Percentiles rank a stretch among this genome's conserved stretches.
These are phyloP conservation scores for Blastobasis adustella DNA, from an alignment of 2,888 invertebrate genomes.

Conservation along the genomic window DNA sequence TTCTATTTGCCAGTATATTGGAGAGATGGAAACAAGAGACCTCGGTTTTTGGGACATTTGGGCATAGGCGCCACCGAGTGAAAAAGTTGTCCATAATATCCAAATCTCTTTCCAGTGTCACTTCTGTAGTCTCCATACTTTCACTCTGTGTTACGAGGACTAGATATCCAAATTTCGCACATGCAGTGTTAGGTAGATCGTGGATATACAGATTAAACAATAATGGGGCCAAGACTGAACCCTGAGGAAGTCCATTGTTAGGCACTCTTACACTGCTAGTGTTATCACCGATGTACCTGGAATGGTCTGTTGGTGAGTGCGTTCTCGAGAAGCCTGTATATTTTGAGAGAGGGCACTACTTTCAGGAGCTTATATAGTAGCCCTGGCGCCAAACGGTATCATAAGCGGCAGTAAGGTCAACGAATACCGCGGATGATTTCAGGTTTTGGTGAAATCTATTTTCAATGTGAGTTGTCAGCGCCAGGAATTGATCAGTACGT, in stretches of 20 bases:
- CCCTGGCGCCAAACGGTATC: slow-evolving; percentile 5
- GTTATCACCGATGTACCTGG: background rate
- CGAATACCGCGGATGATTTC: background rate
- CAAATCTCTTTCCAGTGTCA: background rate
- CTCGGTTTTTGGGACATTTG: background rate
- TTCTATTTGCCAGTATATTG: too few relatives aligned
- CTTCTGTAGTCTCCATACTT: background rate
- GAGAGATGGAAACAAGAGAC: too few relatives aligned
- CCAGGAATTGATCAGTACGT: slow-evolving; percentile 2
- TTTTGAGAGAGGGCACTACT: background rate
- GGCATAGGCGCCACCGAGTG: background rate
- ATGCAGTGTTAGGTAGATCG: background rate
- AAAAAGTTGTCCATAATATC: background rate
- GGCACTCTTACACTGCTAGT: background rate
- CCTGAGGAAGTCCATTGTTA: slow-evolving; percentile 3
- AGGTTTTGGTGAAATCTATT: background rate
- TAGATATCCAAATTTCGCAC: slow-evolving; percentile 1
- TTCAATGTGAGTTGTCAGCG: background rate
- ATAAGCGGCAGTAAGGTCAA: slow-evolving; percentile 1
- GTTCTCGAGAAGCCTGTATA: background rate
- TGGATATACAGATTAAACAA: background rate
- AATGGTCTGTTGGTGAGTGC: background rate
- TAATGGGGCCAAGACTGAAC: slow-evolving; percentile 1
- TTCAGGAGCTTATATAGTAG: background rate
- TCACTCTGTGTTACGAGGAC: background rate